Percentiles rank a stretch among this genome's conserved stretches.
These are phyloP conservation scores for Paramisgurnus dabryanus DNA, from an alignment of 2,113 vertebrate genomes.

Conservation along the genomic window DNA sequence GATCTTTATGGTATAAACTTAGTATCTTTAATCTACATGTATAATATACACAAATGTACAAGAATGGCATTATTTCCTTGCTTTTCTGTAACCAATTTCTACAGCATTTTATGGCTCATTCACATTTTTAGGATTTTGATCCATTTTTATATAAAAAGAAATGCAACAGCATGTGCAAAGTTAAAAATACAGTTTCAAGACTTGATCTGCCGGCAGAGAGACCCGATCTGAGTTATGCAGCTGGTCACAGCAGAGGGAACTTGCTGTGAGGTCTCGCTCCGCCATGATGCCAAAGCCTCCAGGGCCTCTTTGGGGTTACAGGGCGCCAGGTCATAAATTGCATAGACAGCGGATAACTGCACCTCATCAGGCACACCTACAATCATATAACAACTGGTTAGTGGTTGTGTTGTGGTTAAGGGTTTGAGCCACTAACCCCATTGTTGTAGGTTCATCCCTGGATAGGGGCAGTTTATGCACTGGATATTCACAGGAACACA, in stretches of 20 bases:
- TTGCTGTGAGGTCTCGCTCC: slow-evolving; percentile 59
- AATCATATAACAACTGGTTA: not conserved
- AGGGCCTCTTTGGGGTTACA: slow-evolving; percentile 82
- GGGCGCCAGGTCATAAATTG: slow-evolving; percentile 86
- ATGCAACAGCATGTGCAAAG: not conserved
- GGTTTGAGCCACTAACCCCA: not conserved
- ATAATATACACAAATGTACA: slow-evolving; percentile 33
- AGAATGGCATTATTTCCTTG: not conserved
- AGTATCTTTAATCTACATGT: slow-evolving; percentile 30
- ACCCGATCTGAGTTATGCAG: slow-evolving; percentile 80
- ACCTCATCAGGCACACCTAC: slow-evolving; percentile 89
- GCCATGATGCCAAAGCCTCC: slow-evolving; percentile 82
- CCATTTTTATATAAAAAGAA: not conserved
- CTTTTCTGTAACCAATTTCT: not conserved
- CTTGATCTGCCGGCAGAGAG: slow-evolving; percentile 71
- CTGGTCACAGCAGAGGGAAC: slow-evolving; percentile 79
- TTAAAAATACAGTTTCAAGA: slow-evolving; percentile 49
- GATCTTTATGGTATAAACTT: slow-evolving; percentile 23
- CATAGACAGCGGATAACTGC: slow-evolving; percentile 89
- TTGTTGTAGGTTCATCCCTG: not conserved
- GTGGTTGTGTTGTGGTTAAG: not conserved
- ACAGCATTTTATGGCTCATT: not conserved
- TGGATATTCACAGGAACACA: too few species aligned
- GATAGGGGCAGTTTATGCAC: too few species aligned
- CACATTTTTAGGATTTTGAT: not conserved